A percentile compares a stretch with the other conserved stretches of the same genome.
Conservation (phyloP, 2,797 vertebrate genomes). For the Rhinella marina region DNA sequence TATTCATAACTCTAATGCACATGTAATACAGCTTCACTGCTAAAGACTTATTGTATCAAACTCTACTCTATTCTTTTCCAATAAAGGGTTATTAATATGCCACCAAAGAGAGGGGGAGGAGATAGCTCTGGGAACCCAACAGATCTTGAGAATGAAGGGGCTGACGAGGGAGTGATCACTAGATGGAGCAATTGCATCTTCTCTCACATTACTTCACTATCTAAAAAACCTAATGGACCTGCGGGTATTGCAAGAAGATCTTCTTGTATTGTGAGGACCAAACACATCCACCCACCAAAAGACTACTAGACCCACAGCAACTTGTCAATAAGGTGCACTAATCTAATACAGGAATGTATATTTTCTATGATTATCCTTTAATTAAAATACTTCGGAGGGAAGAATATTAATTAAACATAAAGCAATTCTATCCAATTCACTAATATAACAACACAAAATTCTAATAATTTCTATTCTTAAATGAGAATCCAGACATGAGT, state of each 20-base stretch:
- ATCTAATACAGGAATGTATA: neutral
- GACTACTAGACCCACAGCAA: too few species aligned
- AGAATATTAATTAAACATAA: neutral
- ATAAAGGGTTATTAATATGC: neutral
- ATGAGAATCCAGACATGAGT: too few species aligned
- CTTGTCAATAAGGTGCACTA: neutral
- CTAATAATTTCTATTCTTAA: too few species aligned
- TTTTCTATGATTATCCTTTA: neutral
- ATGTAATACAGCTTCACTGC: neutral
- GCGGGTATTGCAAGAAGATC: neutral
- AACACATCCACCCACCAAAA: neutral
- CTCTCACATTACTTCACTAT: neutral
- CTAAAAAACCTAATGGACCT: neutral
- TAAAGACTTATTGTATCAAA: neutral
- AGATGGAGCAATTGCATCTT: conserved; percentile 45
- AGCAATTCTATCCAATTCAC: neutral
- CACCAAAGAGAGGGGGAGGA: neutral
- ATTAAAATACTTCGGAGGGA: neutral
- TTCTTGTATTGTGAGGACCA: neutral
- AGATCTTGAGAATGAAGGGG: too few species aligned
- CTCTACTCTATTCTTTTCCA: neutral
- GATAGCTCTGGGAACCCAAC: too few species aligned
- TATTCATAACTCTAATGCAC: neutral
- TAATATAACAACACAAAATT: neutral
- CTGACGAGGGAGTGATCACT: conserved; percentile 12